Evolutionary conservation across 2,113 vertebrate genomes (phyloP), one percentile per base, ranked within the genome.

Genomic region (Girardinichthys multiradiatus): DNA sequence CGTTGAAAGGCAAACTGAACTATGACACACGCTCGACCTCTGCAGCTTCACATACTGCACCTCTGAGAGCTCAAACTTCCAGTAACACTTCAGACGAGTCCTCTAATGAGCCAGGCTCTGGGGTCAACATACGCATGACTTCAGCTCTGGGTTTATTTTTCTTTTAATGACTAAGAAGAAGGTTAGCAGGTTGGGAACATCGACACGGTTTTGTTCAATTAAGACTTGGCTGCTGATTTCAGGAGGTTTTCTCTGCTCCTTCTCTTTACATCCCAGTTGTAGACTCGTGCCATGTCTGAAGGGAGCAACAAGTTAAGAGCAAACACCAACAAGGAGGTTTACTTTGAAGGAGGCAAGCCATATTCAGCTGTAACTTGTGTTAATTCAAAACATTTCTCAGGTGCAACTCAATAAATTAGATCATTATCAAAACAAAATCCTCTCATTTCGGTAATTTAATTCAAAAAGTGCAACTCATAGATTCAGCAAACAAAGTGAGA

Each of bases 201-300:
- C 88, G 74, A 74, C 4, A 26, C 54, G 1, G 37, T 57, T 54
- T 29, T 11, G 30, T 58, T 71, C n/a, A 35, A 86, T 89, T 94
- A 95, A 91, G 94, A 94, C 95, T 96, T 97, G 80, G 95, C 95
- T 87, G 93, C 94, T 66, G 92, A 95, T 92, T 98, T 98, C 54
- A 96, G 92, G 82, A 95, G 90, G 85, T 96, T 97, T 77, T 97
- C 96, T 94, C 95, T 97, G 95, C 96, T 98, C 95, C 98, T 95
- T 93, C 97, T 96, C 93, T 99, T 99, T 83, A 99, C 98, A 14
- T 99, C 98, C 98, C 98, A 99, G 21, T 99, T 99, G 95, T 98
- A 99, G 94, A 99, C 98, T 80, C 98, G 96, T 74, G 98, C 98
- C 97, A 99, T 99, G 94, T 98, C 98, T 99, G 94, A 62, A 85